Evolutionary conservation across 2,888 invertebrate species (phyloP), one percentile per base, ranked within the genome.

Genomic region (Adelphocoris suturalis): DNA sequence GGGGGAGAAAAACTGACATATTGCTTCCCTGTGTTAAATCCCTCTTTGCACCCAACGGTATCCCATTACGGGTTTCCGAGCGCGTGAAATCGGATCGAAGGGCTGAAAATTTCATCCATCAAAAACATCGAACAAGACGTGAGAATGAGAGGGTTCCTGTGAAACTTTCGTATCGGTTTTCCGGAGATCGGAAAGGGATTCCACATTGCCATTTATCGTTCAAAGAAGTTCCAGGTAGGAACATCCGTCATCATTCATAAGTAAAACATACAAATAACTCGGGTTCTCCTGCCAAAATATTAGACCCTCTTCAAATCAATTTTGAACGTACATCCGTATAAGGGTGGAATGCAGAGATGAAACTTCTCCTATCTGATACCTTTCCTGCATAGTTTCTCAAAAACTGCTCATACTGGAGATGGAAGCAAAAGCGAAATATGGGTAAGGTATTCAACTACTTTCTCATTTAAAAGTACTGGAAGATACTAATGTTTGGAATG

Each of bases 51-150:
- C 2, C 61, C 61, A n/a, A 9, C 61, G 9, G 61, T 61, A 19
- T 19, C n/a, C 61, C 61, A 61, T 61, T 61, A 61, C 61, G n/a
- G 61, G 16, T 61, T 61, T n/a, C 61, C n/a, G n/a, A 61, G n/a
- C 61, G n/a, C 61, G 19, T 61, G 61, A 61, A 61, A 61, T 61
- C 61, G 61, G 61, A 61, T 61, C 16, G 61, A 61, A 61, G 61
- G 61, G 61, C 61, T 61, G n/a, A n/a, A 61, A 61, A 61, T 61
- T 61, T 61, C 61, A 61, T 61, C 61, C 61, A 61, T 61, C 61
- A 61, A 16, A 16, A 61, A 61, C 61, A 61, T 61, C 61, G 61
- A n/a, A 61, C 61, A 61, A 61, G 61, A 61, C 61, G 61, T 61
- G 61, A 61, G 61, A 61, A 61, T 61, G 61, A 61, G 61, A n/a